phyloP scores from a whole-genome alignment of 2,113 vertebrate genomes.

The Brachirus orientalis region DNA sequence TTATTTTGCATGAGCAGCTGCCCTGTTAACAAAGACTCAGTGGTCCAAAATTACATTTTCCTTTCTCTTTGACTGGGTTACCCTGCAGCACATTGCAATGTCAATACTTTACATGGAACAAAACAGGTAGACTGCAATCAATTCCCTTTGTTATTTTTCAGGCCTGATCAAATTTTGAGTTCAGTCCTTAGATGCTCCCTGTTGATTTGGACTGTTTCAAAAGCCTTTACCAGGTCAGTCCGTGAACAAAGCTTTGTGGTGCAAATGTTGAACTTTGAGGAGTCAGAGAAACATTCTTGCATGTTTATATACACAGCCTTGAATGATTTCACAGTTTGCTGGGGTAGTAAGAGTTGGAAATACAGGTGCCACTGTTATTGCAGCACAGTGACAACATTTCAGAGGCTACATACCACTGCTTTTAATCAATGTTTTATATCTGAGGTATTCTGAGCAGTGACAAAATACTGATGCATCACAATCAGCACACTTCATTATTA shows the following conservation, averaged over 20 bases:
- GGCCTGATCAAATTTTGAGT: constrained; percentile 45
- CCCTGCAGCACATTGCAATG: constrained; percentile 6
- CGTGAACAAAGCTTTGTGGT: constrained; percentile 33
- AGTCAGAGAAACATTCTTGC: too few relatives aligned
- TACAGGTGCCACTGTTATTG: too few relatives aligned
- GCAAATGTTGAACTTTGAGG: constrained; percentile 40
- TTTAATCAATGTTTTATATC: too few relatives aligned
- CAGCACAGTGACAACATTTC: too few relatives aligned
- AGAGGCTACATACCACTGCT: too few relatives aligned
- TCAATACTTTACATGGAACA: constrained; percentile 48
- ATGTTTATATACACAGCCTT: too few relatives aligned
- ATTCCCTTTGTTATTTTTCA: constrained; percentile 47
- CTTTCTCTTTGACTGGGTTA: constrained; percentile 31
- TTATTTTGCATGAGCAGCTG: constrained; percentile 20
- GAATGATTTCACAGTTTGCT: too few relatives aligned
- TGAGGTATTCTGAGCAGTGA: too few relatives aligned
- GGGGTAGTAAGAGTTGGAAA: too few relatives aligned
- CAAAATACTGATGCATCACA: too few relatives aligned
- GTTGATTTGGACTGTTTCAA: constrained; percentile 24
- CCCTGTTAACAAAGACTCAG: constrained; percentile 26
- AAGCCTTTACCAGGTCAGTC: constrained; percentile 19
- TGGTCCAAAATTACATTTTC: constrained; percentile 38
- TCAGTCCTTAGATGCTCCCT: constrained; percentile 18
- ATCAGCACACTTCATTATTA: too few relatives aligned
- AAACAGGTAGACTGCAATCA: constrained; percentile 54